Evolutionary conservation across 2,797 vertebrate species (phyloP).

Genomic region (Lateolabrax maculatus): DNA sequence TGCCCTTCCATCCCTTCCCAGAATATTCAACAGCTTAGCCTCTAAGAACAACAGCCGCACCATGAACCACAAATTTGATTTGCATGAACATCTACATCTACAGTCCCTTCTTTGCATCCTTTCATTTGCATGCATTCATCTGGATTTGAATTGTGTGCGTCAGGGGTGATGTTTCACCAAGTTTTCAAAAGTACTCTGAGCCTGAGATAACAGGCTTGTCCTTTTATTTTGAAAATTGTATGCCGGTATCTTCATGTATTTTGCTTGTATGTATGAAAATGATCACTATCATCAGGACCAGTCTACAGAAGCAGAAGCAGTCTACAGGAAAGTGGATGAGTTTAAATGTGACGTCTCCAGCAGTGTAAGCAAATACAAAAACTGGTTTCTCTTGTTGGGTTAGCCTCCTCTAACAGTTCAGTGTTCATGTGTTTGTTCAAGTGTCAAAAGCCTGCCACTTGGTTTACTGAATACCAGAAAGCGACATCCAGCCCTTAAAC

Average conservation of each 20-base stretch:
- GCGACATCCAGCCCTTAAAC: background rate
- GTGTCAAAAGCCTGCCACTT: background rate
- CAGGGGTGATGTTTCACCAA: no score
- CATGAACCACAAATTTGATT: background rate
- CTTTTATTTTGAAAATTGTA: no score
- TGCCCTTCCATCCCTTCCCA: no score
- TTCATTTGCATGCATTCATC: background rate
- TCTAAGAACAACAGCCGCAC: no score
- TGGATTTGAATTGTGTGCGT: background rate
- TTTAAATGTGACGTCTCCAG: background rate
- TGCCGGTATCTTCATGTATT: background rate
- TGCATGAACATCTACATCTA: background rate
- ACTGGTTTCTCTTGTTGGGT: no score
- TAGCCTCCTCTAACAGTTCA: no score
- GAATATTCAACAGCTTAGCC: no score
- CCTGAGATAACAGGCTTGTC: background rate
- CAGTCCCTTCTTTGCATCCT: no score
- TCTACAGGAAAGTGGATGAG: background rate
- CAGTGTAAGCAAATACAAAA: no score
- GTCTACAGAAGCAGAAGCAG: no score
- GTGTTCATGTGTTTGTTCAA: no score
- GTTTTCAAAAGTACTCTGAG: background rate
- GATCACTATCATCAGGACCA: background rate
- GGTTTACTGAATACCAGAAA: background rate
- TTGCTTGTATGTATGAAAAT: background rate